phyloP scores from a whole-genome alignment of 2,113 vertebrate genomes.

The Paraplagusia blochii region DNA sequence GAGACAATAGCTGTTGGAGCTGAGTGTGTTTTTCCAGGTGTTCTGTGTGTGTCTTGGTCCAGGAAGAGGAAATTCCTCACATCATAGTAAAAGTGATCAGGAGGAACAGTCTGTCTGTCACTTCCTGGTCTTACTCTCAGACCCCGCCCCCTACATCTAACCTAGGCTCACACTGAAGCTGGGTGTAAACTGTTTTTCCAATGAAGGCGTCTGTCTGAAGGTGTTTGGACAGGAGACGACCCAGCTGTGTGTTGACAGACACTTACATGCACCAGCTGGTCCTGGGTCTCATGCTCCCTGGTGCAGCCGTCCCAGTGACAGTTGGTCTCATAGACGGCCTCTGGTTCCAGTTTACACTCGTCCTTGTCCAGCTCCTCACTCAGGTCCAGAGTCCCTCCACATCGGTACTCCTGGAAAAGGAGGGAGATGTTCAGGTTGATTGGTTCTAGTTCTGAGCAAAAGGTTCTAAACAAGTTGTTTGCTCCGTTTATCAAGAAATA shows the following conservation, averaged over 20 bases:
- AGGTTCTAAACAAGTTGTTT: too few species aligned
- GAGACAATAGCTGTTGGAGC: slow-evolving; percentile 38
- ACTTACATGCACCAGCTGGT: slow-evolving; percentile 96
- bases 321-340: slow-evolving; percentile 95
- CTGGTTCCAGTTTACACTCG: slow-evolving; percentile 94
- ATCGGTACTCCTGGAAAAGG: slow-evolving; percentile 81
- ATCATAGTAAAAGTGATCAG: slow-evolving; percentile 26
- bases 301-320: slow-evolving; percentile 96
- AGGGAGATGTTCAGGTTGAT: too few species aligned
- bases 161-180: too few species aligned
- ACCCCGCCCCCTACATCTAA: neutral
- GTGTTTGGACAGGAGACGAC: slow-evolving; percentile 6
- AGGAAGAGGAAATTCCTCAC: slow-evolving; percentile 36
- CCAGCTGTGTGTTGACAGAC: neutral
- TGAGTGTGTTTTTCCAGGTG: slow-evolving; percentile 50
- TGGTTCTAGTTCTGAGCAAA: too few species aligned
- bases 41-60: slow-evolving; percentile 2
- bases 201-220: too few species aligned
- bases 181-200: too few species aligned
- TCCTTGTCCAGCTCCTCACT: slow-evolving; percentile 96
- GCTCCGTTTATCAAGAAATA: too few species aligned
- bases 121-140: neutral
- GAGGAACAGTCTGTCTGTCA: slow-evolving; percentile 26
- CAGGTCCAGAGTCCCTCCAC: slow-evolving; percentile 80
- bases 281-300: slow-evolving; percentile 96